Base-by-base conservation (phyloP, 2,797 vertebrate species). In the Clangula hyemalis region DNA sequence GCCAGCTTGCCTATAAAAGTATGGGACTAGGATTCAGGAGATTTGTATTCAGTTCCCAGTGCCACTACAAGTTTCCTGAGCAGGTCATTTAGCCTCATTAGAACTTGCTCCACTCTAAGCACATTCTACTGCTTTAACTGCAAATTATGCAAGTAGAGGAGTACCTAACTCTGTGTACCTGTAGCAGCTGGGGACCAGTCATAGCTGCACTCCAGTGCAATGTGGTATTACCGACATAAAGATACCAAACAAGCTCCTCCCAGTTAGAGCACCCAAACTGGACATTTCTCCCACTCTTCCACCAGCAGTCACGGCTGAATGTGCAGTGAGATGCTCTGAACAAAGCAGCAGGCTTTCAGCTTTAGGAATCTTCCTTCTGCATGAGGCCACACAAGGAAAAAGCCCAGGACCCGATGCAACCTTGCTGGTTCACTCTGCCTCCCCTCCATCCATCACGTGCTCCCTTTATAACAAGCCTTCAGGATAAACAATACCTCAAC, bases 401-500 rank as follows among this genome's bases (percentile, higher is more conserved):
- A 1, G 1, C 20, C 71, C 82, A 82, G 47, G 30, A 69, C 54
- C 27, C 62, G 53, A 58, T 19, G 30, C 39, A 87, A 64, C 51
- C 47, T 74, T 22, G 41, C 69, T 71, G n/a, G n/a, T 60, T 56
- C 71, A 84, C 41, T 30, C 72, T 81, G 24, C 34, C 51, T 78
- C 39, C 32, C 56, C 76, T 68, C 21, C 51, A 77, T 70, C 68
- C 49, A 83, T 73, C 58, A 80, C n/a, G 32, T 5, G 30, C 28
- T 82, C 77, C 65, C 62, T 89, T 75, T 91, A 72, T 70, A 89
- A 95, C 13, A 54, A 96, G 61, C 91, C 87, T 92, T 90, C 87
- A 92, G 87, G 89, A 92, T 89, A 91, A 95, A 94, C 74, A 91
- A 85, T 81, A 87, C 83, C 87, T 95, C 84, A 94, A 75, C 75